Conservation (phyloP, 2,797 vertebrate genomes). For the Scarus forsteni region DNA sequence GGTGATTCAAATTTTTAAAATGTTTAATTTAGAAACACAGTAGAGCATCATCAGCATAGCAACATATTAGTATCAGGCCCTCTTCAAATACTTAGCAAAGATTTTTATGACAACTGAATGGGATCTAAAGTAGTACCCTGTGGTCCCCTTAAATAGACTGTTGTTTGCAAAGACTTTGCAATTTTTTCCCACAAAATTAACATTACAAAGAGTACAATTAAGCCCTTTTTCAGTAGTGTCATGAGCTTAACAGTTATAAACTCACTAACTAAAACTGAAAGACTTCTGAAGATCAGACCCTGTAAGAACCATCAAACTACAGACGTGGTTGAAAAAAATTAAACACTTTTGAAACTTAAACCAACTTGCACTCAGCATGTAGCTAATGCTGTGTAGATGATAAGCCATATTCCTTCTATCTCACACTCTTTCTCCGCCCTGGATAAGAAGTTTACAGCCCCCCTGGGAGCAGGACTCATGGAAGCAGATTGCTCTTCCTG, state of each 20-base stretch:
- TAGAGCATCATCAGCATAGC: fast-evolving
- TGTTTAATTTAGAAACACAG: not conserved
- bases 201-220: no score
- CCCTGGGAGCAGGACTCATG: slow-evolving; percentile 10
- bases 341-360: not conserved
- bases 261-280: no score
- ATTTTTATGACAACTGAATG: no score
- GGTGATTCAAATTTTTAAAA: not conserved
- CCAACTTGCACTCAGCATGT: not conserved
- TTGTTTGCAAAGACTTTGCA: no score
- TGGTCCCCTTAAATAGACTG: not conserved
- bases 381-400: not conserved
- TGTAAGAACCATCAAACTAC: not conserved
- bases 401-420: not conserved
- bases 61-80: no score
- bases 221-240: no score
- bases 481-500: slow-evolving; percentile 11
- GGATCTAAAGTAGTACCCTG: not conserved
- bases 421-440: not conserved
- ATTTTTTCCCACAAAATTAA: no score
- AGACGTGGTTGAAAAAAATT: not conserved
- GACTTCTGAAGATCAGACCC: no score
- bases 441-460: slow-evolving; percentile 15
- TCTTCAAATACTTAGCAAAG: no score
- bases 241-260: no score